These are phyloP conservation scores for Eupithecia insigniata DNA, from an alignment of 2,888 invertebrate species.

Conservation along the genomic window DNA sequence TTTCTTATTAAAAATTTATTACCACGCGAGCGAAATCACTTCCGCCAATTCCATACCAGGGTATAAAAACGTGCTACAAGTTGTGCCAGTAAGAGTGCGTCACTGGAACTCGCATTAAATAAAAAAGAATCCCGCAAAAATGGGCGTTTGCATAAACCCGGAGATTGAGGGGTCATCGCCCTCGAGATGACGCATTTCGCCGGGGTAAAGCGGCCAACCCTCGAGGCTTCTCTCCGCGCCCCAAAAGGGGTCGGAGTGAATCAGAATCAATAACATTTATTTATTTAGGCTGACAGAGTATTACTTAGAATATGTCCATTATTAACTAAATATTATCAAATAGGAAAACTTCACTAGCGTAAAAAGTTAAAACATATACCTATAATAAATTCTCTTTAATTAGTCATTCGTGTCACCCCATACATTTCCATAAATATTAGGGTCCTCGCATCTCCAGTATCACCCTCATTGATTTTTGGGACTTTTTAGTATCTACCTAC, in stretches of 20 bases:
- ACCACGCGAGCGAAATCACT: too few species aligned
- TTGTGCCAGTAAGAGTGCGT: background rate
- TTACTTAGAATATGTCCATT: background rate
- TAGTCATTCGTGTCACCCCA: background rate
- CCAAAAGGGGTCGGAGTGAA: background rate
- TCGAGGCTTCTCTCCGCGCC: background rate
- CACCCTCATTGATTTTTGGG: background rate
- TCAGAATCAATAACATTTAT: background rate
- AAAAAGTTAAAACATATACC: background rate
- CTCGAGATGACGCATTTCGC: background rate
- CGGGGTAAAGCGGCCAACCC: background rate
- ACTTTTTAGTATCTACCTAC: background rate
- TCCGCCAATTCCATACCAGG: too few species aligned
- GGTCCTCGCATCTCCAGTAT: background rate
- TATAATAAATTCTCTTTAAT: background rate
- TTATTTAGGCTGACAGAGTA: background rate
- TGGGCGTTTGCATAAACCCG: background rate
- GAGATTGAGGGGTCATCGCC: background rate
- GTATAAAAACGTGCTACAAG: background rate
- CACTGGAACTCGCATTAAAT: too few species aligned
- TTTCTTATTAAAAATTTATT: too few species aligned
- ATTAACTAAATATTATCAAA: background rate
- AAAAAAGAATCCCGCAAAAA: background rate
- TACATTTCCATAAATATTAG: background rate
- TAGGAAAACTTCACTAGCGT: background rate